Conservation (phyloP, 2,888 invertebrate genomes). For the Philereme vetulata region DNA sequence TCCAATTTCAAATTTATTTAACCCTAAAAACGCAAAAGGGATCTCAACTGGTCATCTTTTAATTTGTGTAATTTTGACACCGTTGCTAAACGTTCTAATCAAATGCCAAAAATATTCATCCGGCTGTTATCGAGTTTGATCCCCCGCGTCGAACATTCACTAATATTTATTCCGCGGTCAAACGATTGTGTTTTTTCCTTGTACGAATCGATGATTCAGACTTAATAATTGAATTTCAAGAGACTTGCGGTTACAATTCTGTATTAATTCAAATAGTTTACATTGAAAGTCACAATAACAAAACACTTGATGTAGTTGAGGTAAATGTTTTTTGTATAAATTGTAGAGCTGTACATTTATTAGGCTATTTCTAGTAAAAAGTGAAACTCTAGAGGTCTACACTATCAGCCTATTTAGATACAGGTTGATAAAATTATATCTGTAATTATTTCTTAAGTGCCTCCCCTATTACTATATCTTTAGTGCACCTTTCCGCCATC, state of each 20-base stretch:
- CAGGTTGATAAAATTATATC: slow-evolving; percentile 44
- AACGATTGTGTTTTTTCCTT: too few species aligned
- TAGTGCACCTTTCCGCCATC: slow-evolving; percentile 49
- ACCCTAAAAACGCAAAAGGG: background rate
- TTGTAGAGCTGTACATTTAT: too few species aligned
- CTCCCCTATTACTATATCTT: slow-evolving; percentile 71
- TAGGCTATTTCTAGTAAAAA: background rate
- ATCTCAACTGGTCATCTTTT: slow-evolving; percentile 9
- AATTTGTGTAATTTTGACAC: slow-evolving; percentile 32
- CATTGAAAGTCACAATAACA: too few species aligned
- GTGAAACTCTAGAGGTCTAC: slow-evolving; percentile 4
- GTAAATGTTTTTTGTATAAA: too few species aligned
- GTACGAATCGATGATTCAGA: too few species aligned
- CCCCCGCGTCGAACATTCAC: slow-evolving; percentile 28
- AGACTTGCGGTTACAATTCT: too few species aligned
- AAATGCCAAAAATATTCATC: slow-evolving; percentile 21
- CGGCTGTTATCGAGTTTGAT: slow-evolving; percentile 37
- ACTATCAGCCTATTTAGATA: slow-evolving; percentile 40
- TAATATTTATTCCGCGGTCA: too few species aligned
- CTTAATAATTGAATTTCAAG: too few species aligned
- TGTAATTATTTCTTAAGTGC: slow-evolving; percentile 64
- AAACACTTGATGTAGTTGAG: too few species aligned
- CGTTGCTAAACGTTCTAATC: slow-evolving; percentile 36
- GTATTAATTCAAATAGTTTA: too few species aligned
- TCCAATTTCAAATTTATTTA: slow-evolving; percentile 11